Base-by-base conservation (phyloP, 2,113 vertebrate genomes). In the Neogobius melanostomus region DNA sequence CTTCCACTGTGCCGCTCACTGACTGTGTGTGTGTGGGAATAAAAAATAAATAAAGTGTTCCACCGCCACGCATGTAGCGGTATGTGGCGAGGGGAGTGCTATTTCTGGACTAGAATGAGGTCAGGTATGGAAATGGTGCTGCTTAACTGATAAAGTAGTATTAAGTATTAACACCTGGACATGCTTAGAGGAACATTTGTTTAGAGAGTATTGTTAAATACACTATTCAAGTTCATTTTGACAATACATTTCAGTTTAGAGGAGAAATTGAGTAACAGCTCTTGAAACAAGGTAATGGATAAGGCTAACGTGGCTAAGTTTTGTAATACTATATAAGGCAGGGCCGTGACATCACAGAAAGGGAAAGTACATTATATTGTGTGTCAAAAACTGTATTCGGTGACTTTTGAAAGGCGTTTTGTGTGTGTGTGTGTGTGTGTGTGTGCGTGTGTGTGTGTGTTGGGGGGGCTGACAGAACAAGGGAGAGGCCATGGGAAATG, bases 71-170 rank as follows among this genome's bases (percentile, higher is more conserved):
- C 75, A 74, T 76, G 74, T 77, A 71, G 47, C 70, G 64, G 66
- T 36, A 46, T 54, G 74, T 79, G 80, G 51, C 69, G 64, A 63
- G 42, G 74, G 66, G 60, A 21, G 16, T 80, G 87, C 77, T 88
- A 88, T 91, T 89, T 90, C 68, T 82, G 83, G 80, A 80, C 69
- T 62, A 72, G 84, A 91, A 87, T 82, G 72, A 88, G 89, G 89
- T 90, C 88, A 83, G 81, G 81, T 77, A 81, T 75, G 72, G 77
- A 86, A 77, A 77, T 49, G 9, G 82, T 71, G 73, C 67, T 82
- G 77, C 71, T 75, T 68, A 79, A 84, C 86, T 85, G 51, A 71
- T 36, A 36, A 36, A 36, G 28, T 36, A 36, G 28, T 36, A 36
- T 36, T 36, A 36, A 81, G 74, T 69, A 68, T 64, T 76, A 51